These are phyloP conservation scores for Lepidiolamprologus cunningtoni DNA, from an alignment of 2,113 vertebrate species.

Conservation along the genomic window DNA sequence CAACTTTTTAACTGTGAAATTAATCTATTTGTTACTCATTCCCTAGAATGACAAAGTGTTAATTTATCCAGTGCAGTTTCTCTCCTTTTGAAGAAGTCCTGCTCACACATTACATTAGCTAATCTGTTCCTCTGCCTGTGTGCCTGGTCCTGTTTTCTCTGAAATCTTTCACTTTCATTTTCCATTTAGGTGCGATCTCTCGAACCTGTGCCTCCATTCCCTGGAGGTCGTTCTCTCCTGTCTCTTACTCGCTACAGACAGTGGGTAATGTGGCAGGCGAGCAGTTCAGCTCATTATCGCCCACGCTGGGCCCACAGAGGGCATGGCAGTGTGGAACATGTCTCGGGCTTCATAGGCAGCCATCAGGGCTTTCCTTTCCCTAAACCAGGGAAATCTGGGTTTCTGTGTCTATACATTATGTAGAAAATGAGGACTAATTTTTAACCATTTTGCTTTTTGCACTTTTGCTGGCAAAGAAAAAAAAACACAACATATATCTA, in stretches of 20 bases:
- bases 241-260: constrained; percentile 34
- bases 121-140: not conserved
- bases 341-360: constrained; percentile 13
- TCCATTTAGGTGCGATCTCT: constrained; percentile 17
- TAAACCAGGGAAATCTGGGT: not conserved
- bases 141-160: not conserved
- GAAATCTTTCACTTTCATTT: constrained; percentile 9
- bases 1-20: not conserved
- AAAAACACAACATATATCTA: not conserved
- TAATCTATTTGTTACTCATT: not conserved
- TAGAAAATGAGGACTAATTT: not conserved
- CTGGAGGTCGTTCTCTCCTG: constrained; percentile 9
- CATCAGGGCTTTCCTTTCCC: constrained; percentile 17
- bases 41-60: not conserved
- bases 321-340: constrained; percentile 14
- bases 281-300: constrained; percentile 64
- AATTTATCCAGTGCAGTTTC: not conserved
- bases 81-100: not conserved
- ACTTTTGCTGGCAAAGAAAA: not conserved
- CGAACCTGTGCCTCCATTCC: constrained; percentile 10
- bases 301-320: constrained; percentile 41
- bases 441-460: not conserved
- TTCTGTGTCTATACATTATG: not conserved
- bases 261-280: constrained; percentile 38
- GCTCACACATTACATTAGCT: constrained; percentile 8